Percentiles rank a stretch among this genome's conserved stretches.
These are phyloP conservation scores for Egretta garzetta DNA, from an alignment of 2,113 vertebrate genomes.

Conservation along the genomic window DNA sequence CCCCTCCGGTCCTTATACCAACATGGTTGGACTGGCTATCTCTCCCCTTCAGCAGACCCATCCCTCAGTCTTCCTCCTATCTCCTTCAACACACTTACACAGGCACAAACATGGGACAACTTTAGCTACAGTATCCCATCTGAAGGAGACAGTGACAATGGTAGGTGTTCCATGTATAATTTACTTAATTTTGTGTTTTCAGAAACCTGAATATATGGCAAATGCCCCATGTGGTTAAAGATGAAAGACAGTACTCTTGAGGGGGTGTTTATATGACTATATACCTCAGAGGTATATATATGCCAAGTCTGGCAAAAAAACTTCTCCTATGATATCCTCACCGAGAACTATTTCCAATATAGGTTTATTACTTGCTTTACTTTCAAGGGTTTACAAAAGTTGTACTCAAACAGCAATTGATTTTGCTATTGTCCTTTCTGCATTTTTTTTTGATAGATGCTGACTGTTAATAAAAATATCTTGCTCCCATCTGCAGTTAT, in stretches of 20 bases:
- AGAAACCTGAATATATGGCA: background rate
- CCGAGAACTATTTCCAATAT: background rate
- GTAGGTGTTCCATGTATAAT: conserved; percentile 81
- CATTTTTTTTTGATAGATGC: background rate
- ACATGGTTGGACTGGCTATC: conserved; percentile 70
- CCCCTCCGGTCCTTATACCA: conserved; percentile 59
- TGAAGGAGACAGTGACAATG: conserved; percentile 86
- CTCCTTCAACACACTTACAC: conserved; percentile 90
- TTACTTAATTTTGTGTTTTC: conserved; percentile 46
- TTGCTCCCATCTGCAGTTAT: background rate
- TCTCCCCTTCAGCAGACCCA: conserved; percentile 80
- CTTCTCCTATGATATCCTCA: background rate
- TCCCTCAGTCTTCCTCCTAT: conserved; percentile 88
- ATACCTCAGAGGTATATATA: background rate
- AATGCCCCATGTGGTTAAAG: background rate
- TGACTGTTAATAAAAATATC: background rate
- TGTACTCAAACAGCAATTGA: background rate
- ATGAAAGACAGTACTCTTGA: background rate
- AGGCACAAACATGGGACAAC: conserved; percentile 88
- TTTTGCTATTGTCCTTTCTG: background rate
- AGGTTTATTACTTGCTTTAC: background rate
- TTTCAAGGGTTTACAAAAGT: background rate
- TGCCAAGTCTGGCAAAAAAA: background rate
- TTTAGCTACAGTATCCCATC: conserved; percentile 85
- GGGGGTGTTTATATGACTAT: background rate